Base-by-base conservation (phyloP, 2,888 invertebrate species). In the Ariolimax columbianus region DNA sequence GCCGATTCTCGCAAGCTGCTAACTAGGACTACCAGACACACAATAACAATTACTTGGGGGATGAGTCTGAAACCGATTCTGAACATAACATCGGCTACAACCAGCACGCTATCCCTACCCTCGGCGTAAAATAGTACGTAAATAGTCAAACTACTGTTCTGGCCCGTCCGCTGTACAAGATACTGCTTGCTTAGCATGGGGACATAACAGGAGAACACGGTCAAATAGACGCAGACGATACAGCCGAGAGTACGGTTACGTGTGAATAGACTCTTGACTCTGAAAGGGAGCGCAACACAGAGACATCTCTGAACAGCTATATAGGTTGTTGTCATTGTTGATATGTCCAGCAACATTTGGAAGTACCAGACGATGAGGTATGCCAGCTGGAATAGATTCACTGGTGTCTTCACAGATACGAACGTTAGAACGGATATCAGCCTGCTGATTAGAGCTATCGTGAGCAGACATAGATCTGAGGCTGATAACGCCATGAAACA, bases 251-350 rank as follows among this genome's bases (percentile, higher is more conserved):
- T 73, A 1, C 72, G 51, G n/a, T 38, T 59, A 38, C 59, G 66
- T 26, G 82, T 55, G 73, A 82, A 73, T 36, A 82, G 51, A 33
- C 30, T 30, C n/a, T 36, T 82, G 7, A 82, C 43, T 51, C 43
- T 51, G 14, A 82, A 82, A 14, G 82, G 82, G 0, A 82, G 40
- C 0, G 59, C 73, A 1, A 82, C 82, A 26, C 36, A 55, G 6
- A 68, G 51, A 40, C 82, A 82, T 40, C 82, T 73, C n/a, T 82
- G 73, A 14, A 82, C n/a, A 9, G 82, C 72, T 3, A 82, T 82
- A 30, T 38, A 72, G 30, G 82, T 82, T 19, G 73, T 82, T 36
- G 59, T 72, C 9, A 72, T 59, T 9, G 47, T 51, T 7, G 82
- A 82, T 1, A 82, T 73, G 26, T 68, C 81, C 70, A 47, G 14